Evolutionary conservation across 2,888 invertebrate genomes (phyloP), one percentile per base, ranked within the genome.

Genomic region (Ectemnius cavifrons): DNA sequence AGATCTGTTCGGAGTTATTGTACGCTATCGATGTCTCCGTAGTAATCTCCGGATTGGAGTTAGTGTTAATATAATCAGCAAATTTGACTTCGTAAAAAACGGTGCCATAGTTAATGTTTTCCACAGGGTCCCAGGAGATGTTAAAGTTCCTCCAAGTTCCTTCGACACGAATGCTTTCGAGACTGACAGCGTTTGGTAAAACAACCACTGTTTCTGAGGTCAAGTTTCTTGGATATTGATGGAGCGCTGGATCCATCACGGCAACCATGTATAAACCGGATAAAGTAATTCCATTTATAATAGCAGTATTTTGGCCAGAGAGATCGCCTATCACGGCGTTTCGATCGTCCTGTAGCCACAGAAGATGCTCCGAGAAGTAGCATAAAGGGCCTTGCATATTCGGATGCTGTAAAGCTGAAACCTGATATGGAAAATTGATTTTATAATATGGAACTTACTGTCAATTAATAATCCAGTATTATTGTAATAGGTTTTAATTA

Each of bases 111-210:
- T 96, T 97, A 3, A 96, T 95, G 66, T 94, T 94, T 0, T 91
- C 91, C 0, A 95, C 93, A 0, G 96, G 94, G 18, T 94, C 92
- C 98, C 98, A 98, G 1, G 95, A 94, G 57, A 98, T 93, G 82
- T 95, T 96, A 87, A 98, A 98, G 52, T 93, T 93, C 76, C 96
- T 93, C 94, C 95, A 97, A 16, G 93, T 93, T 0, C 98, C 98
- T 2, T 92, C 91, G 4, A 97, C 94, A 61, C 90, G 91, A 67
- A 98, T 94, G 0, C 95, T 94, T 1, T 93, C 92, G 2, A 92
- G 90, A 63, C 94, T 92, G 2, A 98, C 94, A 0, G 94, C 91
- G 78, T 94, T 94, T 0, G 98, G 98, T 67, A 96, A 93, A 0
- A 98, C 96, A 67, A 93, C 92, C 0, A 94, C 91, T 63, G 91